Conservation (phyloP, 2,888 invertebrate genomes). For the Tuta absoluta region DNA sequence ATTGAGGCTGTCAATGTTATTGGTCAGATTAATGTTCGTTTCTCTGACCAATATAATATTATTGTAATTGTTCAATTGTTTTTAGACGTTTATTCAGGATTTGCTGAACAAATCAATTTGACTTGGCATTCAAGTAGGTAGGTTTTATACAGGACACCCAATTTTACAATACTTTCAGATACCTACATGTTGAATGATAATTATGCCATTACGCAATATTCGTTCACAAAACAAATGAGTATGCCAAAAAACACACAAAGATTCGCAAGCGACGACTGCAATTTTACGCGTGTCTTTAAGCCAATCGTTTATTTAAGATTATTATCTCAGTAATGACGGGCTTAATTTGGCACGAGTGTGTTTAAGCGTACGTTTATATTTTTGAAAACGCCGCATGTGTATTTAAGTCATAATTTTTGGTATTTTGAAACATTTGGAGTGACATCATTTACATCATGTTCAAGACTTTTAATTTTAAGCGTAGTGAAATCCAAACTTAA, state of each 20-base stretch:
- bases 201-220: not conserved
- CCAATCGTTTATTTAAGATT: slow-evolving; percentile 25
- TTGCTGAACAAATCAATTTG: too few relatives aligned
- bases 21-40: too few relatives aligned
- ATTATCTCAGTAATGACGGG: slow-evolving; percentile 19
- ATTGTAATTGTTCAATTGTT: too few relatives aligned
- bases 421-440: not conserved
- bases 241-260: slow-evolving; percentile 6
- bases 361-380: not conserved
- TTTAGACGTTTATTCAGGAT: too few relatives aligned
- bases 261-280: slow-evolving; percentile 13
- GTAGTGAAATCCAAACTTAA: too few relatives aligned
- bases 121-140: too few relatives aligned
- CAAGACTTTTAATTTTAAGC: too few relatives aligned
- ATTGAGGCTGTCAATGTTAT: too few relatives aligned
- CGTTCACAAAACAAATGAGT: not conserved
- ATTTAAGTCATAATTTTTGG: not conserved
- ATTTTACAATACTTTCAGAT: too few relatives aligned
- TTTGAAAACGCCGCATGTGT: not conserved
- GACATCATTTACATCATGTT: not conserved
- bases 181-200: not conserved
- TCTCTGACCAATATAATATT: too few relatives aligned
- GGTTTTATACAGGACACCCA: too few relatives aligned
- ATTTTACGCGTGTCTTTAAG: slow-evolving; percentile 16
- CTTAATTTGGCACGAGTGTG: slow-evolving; percentile 14